Percentiles rank a stretch among this genome's conserved stretches.
Evolutionary conservation across 2,888 invertebrate species (phyloP).

Genomic region (Yponomeuta cagnagella): DNA sequence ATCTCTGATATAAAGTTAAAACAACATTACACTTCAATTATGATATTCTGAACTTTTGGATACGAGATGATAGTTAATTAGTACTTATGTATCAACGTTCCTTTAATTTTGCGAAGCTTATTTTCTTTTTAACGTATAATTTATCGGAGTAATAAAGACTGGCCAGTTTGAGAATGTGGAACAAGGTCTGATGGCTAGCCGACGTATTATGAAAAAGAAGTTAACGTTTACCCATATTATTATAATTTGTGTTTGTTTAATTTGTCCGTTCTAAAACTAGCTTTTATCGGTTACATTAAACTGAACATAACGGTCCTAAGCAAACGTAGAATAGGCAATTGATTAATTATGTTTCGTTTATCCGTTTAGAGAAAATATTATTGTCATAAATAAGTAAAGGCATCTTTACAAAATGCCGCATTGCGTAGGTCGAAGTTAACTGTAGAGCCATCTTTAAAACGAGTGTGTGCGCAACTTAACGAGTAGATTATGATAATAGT

Average conservation of each 20-base stretch:
- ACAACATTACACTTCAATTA: no score
- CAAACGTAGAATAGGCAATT: not conserved
- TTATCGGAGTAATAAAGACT: no score
- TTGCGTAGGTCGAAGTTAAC: conserved; percentile 4
- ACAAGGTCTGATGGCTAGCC: no score
- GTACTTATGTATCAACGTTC: no score
- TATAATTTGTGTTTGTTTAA: not conserved
- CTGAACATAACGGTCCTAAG: not conserved
- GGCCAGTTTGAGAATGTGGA: no score
- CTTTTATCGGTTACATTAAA: not conserved
- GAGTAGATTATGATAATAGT: conserved; percentile 17
- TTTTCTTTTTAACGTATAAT: no score
- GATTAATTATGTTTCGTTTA: not conserved
- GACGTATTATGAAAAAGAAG: not conserved
- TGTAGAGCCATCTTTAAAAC: not conserved
- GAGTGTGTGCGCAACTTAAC: conserved; percentile 11
- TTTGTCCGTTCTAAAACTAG: not conserved
- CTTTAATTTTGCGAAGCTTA: no score
- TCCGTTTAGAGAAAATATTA: not conserved
- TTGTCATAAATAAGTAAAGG: not conserved
- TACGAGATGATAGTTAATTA: no score
- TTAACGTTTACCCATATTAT: not conserved
- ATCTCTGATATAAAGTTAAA: no score
- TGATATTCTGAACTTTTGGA: no score
- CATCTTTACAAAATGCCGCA: not conserved